Evolutionary conservation across 2,797 vertebrate species (phyloP).

Genomic region (Brachyalestes nurse): DNA sequence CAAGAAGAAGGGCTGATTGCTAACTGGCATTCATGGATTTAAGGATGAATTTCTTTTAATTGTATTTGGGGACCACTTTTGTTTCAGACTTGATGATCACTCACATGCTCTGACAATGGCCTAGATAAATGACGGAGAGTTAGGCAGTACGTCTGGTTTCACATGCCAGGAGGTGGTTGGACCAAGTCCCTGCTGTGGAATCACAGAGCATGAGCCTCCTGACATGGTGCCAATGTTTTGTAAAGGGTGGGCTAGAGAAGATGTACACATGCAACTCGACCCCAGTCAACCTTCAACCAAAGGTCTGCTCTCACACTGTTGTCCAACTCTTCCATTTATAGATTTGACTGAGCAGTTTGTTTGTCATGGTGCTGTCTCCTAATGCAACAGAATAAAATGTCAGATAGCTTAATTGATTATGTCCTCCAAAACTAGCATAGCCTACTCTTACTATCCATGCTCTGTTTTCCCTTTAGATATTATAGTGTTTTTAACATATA

Average conservation of each 20-base stretch:
- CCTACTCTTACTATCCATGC: no score
- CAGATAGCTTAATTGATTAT: constrained; percentile 15
- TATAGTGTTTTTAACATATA: no score
- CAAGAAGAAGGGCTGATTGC: not conserved
- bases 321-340: constrained; percentile 77
- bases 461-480: no score
- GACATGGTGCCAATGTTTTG: constrained; percentile 63
- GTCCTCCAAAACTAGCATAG: not conserved
- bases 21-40: not conserved
- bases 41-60: not conserved
- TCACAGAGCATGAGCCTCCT: constrained; percentile 50
- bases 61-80: not conserved
- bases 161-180: constrained; percentile 34
- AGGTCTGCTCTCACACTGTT: constrained; percentile 75
- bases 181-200: constrained; percentile 36
- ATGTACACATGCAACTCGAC: constrained; percentile 67
- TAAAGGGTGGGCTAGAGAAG: constrained; percentile 57
- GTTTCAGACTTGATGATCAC: not conserved
- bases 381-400: constrained; percentile 48
- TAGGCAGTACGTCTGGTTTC: constrained; percentile 29
- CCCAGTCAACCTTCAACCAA: constrained; percentile 70
- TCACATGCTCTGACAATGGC: constrained; percentile 29
- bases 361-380: constrained; percentile 57
- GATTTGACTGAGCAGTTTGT: constrained; percentile 65
- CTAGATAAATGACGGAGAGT: constrained; percentile 21